Conservation (phyloP, 2,113 vertebrate genomes). For the Gymnobelideus leadbeateri region DNA sequence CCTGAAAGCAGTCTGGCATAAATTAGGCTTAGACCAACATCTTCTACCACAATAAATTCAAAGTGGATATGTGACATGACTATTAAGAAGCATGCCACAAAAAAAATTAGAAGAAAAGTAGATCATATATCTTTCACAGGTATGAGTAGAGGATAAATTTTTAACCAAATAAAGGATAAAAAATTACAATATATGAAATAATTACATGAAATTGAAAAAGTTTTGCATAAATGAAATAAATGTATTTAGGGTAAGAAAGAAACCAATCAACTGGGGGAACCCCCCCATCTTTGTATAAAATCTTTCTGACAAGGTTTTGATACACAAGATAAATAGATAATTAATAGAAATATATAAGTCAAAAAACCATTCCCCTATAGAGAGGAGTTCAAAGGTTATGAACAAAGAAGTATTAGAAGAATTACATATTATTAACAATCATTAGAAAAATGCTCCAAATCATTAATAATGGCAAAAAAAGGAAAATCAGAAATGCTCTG, state of each 20-base stretch:
- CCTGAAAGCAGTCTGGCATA: background rate
- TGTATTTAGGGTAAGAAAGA: background rate
- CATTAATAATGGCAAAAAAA: background rate
- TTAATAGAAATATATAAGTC: background rate
- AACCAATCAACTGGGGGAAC: background rate
- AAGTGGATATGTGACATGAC: background rate
- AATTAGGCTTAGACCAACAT: background rate
- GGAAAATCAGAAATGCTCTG: background rate
- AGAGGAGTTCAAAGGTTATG: background rate
- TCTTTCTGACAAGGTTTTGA: background rate
- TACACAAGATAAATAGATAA: background rate
- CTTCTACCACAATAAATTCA: background rate
- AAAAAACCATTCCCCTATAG: background rate
- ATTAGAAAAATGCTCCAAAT: background rate
- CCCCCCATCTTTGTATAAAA: background rate
- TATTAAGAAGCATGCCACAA: background rate
- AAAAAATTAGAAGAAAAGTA: background rate
- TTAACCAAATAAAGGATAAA: background rate
- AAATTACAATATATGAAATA: background rate
- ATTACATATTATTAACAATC: background rate
- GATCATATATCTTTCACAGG: background rate
- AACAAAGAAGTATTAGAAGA: background rate
- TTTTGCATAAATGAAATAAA: background rate
- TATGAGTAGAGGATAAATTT: background rate
- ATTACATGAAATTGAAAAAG: background rate